These are phyloP conservation scores for Phyllotis vaccarum DNA, from an alignment of 2,797 vertebrate genomes.

Conservation along the genomic window DNA sequence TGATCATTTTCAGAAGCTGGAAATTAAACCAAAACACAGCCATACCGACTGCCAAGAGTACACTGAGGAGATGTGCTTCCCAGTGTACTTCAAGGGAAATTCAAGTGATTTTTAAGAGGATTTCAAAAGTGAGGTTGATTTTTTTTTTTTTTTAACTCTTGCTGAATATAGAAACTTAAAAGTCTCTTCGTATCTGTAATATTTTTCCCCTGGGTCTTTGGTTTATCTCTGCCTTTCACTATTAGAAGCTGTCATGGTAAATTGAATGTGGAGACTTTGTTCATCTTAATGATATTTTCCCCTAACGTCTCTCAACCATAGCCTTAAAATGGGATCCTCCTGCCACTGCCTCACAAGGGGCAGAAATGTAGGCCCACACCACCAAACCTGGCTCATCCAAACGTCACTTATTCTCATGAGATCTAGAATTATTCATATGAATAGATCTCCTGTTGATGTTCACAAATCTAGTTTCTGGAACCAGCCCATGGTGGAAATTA, in stretches of 20 bases:
- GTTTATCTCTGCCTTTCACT: not conserved
- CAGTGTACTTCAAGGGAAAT: not conserved
- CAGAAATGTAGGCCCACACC: not conserved
- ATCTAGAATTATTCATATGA: constrained; percentile 6
- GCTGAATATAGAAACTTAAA: not conserved
- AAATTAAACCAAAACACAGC: constrained; percentile 56
- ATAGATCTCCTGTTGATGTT: not conserved
- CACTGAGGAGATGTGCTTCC: not conserved
- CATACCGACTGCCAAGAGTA: constrained; percentile 62
- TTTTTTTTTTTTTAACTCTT: constrained; percentile 28
- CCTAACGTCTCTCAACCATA: not conserved
- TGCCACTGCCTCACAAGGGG: not conserved
- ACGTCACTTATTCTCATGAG: not conserved
- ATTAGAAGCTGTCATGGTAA: not conserved
- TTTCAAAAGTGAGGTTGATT: constrained; percentile 26
- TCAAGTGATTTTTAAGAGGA: constrained; percentile 43
- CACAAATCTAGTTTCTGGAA: constrained; percentile 28
- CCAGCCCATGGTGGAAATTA: not conserved
- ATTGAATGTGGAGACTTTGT: not conserved
- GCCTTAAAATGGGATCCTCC: not conserved
- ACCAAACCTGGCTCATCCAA: not conserved
- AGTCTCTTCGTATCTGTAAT: not conserved
- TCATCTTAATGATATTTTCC: not conserved
- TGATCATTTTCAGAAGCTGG: constrained; percentile 44
- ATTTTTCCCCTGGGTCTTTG: not conserved